phyloP scores from a whole-genome alignment of 2,113 vertebrate genomes.

The Nycticebus coucang region DNA sequence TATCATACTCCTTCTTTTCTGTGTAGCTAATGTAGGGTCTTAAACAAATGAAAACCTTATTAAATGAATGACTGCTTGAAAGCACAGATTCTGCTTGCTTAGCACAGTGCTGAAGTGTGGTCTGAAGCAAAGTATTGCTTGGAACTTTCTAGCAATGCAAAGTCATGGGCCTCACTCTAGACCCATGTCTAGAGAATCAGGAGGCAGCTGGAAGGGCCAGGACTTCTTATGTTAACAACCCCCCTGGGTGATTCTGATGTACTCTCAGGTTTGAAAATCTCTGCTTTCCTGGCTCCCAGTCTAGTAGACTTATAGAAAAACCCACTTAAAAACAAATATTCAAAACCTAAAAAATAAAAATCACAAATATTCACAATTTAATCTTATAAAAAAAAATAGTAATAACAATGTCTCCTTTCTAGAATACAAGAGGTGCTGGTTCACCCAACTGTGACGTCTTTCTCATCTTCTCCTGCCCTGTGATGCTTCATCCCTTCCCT shows the following conservation, averaged over 20 bases:
- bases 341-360: background rate
- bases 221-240: background rate
- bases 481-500: background rate
- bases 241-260: background rate
- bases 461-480: background rate
- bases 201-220: background rate
- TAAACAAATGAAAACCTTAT: background rate
- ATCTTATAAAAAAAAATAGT: background rate
- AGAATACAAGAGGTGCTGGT: background rate
- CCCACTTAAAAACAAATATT: background rate
- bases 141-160: background rate
- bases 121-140: background rate
- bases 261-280: background rate
- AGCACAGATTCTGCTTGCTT: background rate
- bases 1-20: background rate
- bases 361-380: background rate
- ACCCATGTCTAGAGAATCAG: background rate
- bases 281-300: background rate
- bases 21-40: background rate
- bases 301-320: background rate
- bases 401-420: background rate
- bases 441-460: background rate
- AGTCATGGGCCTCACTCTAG: background rate
- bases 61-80: background rate
- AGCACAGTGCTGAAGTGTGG: background rate